Percentiles rank a stretch among this genome's conserved stretches.
phyloP scores from a whole-genome alignment of 2,888 invertebrate species.

The Sphaerophoria rueppellii region DNA sequence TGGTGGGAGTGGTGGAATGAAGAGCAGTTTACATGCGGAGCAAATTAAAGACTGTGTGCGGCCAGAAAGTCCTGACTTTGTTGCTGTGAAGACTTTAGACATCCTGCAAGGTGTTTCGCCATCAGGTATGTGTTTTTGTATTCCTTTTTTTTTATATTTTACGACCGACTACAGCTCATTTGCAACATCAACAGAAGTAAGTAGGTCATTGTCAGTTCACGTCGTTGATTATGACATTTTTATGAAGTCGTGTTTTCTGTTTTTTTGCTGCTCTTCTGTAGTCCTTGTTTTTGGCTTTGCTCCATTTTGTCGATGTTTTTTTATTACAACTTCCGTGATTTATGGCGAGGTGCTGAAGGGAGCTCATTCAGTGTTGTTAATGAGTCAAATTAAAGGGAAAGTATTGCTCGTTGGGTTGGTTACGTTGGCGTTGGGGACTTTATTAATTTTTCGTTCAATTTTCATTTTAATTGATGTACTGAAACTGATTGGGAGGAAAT shows the following conservation, averaged over 20 bases:
- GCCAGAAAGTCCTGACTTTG: slow-evolving; percentile 77
- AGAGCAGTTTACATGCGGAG: slow-evolving; percentile 63
- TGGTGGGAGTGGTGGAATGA: slow-evolving; percentile 73
- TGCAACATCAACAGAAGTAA: slow-evolving; percentile 1
- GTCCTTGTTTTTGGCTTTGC: neutral
- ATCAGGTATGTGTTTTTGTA: slow-evolving; percentile 76
- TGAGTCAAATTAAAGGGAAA: neutral
- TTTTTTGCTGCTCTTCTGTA: neutral
- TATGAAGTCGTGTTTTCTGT: slow-evolving; percentile 37
- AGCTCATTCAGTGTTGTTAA: neutral
- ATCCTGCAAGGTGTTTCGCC: slow-evolving; percentile 81
- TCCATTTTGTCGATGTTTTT: slow-evolving; percentile 11
- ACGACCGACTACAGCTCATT: neutral
- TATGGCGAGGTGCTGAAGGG: slow-evolving; percentile 30
- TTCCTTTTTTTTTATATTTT: neutral
- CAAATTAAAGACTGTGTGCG: slow-evolving; percentile 68
- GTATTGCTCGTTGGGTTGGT: neutral
- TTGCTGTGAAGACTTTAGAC: slow-evolving; percentile 81
- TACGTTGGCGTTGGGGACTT: neutral
- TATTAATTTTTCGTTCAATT: too few relatives aligned
- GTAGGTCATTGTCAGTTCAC: slow-evolving; percentile 52
- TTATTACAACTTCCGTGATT: slow-evolving; percentile 43
- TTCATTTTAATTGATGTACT: too few relatives aligned
- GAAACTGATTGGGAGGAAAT: too few relatives aligned
- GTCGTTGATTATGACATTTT: slow-evolving; percentile 64